Conservation (phyloP, 1,140 invertebrate genomes). For the Colletes latitarsis region DNA sequence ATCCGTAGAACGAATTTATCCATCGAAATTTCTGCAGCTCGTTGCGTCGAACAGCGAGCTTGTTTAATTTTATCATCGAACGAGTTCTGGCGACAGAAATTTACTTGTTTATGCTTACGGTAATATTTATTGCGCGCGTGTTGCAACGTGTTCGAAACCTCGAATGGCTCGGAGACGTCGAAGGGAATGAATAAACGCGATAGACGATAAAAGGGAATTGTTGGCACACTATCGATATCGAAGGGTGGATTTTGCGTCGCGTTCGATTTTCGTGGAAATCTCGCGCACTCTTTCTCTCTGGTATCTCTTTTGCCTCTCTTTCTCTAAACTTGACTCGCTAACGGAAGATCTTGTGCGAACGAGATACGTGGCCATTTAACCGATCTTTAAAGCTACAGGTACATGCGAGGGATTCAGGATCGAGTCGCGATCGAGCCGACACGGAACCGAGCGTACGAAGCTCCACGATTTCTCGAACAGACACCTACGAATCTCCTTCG, state of each 20-base stretch:
- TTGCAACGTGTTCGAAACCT: slow-evolving; percentile 24
- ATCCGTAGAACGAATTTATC: background rate
- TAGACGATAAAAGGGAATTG: slow-evolving; percentile 60
- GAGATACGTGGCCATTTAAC: slow-evolving; percentile 34
- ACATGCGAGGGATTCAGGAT: slow-evolving; percentile 62
- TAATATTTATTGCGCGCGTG: background rate
- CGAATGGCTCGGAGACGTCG: slow-evolving; percentile 17
- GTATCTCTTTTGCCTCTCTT: slow-evolving; percentile 11
- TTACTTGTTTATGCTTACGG: background rate
- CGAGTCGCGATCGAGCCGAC: slow-evolving; percentile 53
- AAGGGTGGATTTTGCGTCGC: slow-evolving; percentile 61
- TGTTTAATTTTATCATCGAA: background rate
- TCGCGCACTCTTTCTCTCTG: slow-evolving; percentile 2
- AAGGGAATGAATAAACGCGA: slow-evolving; percentile 51
- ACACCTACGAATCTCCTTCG: background rate
- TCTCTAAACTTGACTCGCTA: slow-evolving; percentile 44
- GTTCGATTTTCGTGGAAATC: slow-evolving; percentile 41
- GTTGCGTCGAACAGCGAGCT: too few relatives aligned
- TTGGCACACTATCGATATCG: slow-evolving; percentile 79
- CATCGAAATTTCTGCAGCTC: too few relatives aligned
- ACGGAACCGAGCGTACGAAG: too few relatives aligned
- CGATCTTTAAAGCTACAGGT: slow-evolving; percentile 60
- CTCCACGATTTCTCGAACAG: too few relatives aligned
- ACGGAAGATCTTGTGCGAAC: slow-evolving; percentile 70
- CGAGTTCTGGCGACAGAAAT: background rate